Percentiles rank a stretch among this genome's conserved stretches.
These are phyloP conservation scores for Melanerpes formicivorus DNA, from an alignment of 2,113 vertebrate genomes.

Conservation along the genomic window DNA sequence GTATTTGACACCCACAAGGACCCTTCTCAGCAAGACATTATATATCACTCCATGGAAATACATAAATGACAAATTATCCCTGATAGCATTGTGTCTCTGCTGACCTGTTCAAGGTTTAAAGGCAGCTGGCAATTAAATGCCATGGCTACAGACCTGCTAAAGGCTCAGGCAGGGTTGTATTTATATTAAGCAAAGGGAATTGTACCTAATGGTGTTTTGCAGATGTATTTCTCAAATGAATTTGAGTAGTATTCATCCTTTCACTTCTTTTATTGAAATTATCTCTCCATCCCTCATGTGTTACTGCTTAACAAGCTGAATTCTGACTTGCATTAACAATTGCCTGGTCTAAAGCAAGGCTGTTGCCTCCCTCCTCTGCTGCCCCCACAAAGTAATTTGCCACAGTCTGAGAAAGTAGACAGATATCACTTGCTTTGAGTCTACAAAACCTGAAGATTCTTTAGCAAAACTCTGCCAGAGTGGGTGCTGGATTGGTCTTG, in stretches of 20 bases:
- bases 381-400: background rate
- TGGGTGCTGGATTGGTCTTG: background rate
- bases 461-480: background rate
- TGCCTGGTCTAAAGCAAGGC: conserved; percentile 35
- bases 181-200: conserved; percentile 39
- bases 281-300: background rate
- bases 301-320: conserved; percentile 31
- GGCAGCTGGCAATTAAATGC: conserved; percentile 68
- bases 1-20: conserved; percentile 72
- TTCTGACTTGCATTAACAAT: conserved; percentile 39
- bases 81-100: conserved; percentile 58
- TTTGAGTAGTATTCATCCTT: conserved; percentile 25
- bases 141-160: conserved; percentile 38
- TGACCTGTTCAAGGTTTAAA: conserved; percentile 74
- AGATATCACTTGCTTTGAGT: background rate
- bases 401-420: background rate
- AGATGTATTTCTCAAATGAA: background rate
- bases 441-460: background rate
- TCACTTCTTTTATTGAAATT: conserved; percentile 38
- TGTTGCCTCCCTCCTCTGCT: background rate
- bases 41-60: conserved; percentile 72
- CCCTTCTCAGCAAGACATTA: conserved; percentile 64
- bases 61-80: conserved; percentile 73
- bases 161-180: background rate
- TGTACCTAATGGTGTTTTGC: background rate